Evolutionary conservation across 2,797 vertebrate genomes (phyloP).

Genomic region (Cuniculus paca): DNA sequence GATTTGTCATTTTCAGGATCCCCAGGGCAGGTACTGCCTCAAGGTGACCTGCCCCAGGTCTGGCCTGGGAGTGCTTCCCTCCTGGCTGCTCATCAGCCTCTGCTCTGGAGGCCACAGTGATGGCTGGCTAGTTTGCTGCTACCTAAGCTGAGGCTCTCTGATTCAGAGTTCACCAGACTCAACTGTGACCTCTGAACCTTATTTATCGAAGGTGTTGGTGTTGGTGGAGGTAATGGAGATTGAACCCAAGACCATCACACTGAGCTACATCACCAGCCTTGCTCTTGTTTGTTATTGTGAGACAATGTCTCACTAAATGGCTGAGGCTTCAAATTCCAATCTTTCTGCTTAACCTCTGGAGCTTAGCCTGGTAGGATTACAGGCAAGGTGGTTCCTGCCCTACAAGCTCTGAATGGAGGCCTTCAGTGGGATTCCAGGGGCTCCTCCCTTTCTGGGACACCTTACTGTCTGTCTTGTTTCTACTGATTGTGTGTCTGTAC

Average conservation of each 20-base stretch:
- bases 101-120: too few species aligned
- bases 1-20: background rate
- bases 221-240: background rate
- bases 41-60: background rate
- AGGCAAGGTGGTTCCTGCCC: background rate
- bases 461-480: background rate
- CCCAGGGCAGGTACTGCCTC: background rate
- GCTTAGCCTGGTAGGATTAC: background rate
- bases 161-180: background rate
- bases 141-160: background rate
- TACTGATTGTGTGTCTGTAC: background rate
- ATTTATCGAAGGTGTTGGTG: background rate
- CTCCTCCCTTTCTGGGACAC: background rate
- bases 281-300: background rate
- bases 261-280: background rate
- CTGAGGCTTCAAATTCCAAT: background rate
- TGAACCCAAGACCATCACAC: background rate
- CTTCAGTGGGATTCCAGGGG: background rate
- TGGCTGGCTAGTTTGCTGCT: too few species aligned
- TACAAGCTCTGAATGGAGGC: background rate
- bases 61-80: background rate
- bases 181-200: background rate
- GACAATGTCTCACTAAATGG: background rate
- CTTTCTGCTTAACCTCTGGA: background rate
- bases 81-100: background rate